phyloP scores from a whole-genome alignment of 2,113 vertebrate genomes.

The Atlantisia rogersi region DNA sequence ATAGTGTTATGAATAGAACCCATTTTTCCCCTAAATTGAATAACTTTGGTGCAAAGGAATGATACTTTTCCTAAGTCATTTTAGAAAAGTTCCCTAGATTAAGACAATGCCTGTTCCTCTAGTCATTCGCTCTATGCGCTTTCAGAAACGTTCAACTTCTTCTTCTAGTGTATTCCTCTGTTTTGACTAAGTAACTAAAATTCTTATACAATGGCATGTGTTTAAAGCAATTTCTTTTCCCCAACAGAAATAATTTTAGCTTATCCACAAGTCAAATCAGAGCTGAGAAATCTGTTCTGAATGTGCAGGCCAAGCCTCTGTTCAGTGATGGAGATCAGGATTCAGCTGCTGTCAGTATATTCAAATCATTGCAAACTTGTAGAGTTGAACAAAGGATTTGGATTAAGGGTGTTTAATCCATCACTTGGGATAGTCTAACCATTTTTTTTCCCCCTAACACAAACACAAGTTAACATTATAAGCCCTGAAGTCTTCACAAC shows the following conservation, averaged over 20 bases:
- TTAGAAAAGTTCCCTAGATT: not conserved
- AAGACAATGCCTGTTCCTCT: not conserved
- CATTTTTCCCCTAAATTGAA: not conserved
- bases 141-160: not conserved
- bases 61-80: not conserved
- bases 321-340: not conserved
- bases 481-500: not conserved
- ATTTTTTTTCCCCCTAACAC: not conserved
- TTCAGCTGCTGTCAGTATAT: not conserved
- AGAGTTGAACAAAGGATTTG: not conserved
- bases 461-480: not conserved
- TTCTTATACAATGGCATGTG: not conserved
- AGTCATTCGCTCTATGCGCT: not conserved
- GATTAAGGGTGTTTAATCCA: not conserved
- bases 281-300: not conserved
- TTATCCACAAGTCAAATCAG: not conserved
- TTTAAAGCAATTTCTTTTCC: not conserved
- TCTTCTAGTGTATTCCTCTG: not conserved
- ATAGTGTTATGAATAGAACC: not conserved
- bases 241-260: not conserved
- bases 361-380: not conserved
- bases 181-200: not conserved
- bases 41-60: not conserved
- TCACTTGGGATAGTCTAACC: not conserved
- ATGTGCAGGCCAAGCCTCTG: not conserved